Evolutionary conservation across 1,140 invertebrate genomes (phyloP).

Genomic region (Camponotus floridanus): DNA sequence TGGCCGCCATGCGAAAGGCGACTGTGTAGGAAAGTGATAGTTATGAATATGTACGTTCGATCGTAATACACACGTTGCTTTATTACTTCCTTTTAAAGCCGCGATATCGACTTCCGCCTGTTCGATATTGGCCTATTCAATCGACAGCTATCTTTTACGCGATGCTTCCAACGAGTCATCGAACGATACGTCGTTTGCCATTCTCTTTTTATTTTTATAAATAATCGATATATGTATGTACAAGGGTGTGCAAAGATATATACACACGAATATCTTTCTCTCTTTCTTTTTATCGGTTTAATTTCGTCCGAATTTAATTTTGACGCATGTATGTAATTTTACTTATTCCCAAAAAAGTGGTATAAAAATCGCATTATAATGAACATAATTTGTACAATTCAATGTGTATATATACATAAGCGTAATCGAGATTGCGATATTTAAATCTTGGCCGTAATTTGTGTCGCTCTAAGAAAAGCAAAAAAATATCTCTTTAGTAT

Average conservation of each 20-base stretch:
- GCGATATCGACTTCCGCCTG: slow-evolving; percentile 52
- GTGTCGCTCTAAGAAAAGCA: not conserved
- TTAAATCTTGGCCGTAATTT: not conserved
- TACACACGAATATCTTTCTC: not conserved
- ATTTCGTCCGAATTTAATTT: not conserved
- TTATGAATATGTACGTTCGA: slow-evolving; percentile 42
- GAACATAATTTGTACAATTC: not conserved
- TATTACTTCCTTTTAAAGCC: slow-evolving; percentile 34
- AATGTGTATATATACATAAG: not conserved
- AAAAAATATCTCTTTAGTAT: not conserved
- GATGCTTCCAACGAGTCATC: not conserved
- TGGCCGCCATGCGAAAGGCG: slow-evolving; percentile 50
- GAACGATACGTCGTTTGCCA: not conserved
- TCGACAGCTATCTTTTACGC: slow-evolving; percentile 3
- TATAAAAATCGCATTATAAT: not conserved
- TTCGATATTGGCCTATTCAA: slow-evolving; percentile 18
- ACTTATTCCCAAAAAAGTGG: not conserved
- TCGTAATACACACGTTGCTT: slow-evolving; percentile 38
- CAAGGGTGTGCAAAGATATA: not conserved
- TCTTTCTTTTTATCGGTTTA: not conserved
- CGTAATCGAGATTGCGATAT: not conserved
- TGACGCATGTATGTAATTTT: not conserved
- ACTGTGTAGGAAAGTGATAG: slow-evolving; percentile 51
- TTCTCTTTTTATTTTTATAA: not conserved
- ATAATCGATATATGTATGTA: not conserved